Conservation (phyloP, 1,140 invertebrate genomes). For the Nymphalis io region DNA sequence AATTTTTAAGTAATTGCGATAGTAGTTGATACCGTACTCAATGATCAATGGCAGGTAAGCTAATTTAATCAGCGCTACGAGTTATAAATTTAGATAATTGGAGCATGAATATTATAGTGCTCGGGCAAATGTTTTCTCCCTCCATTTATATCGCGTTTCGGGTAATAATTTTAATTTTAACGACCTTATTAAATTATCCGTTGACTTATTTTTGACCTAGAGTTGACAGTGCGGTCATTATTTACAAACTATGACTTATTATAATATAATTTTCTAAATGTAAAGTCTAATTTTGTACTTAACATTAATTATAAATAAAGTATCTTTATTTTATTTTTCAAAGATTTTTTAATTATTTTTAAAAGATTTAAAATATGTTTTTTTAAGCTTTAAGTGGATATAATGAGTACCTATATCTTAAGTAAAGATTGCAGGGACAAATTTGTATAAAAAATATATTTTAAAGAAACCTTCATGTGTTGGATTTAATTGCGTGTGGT, state of each 20-base stretch:
- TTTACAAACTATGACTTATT: not conserved
- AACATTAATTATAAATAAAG: too few relatives aligned
- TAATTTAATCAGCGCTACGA: conserved; percentile 50
- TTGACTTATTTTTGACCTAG: conserved; percentile 25
- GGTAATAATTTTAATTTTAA: conserved; percentile 57
- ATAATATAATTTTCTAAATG: not conserved
- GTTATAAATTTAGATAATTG: conserved; percentile 62
- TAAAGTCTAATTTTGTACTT: too few relatives aligned
- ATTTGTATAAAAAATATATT: too few relatives aligned
- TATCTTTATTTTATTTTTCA: too few relatives aligned
- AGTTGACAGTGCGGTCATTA: not conserved
- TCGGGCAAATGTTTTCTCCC: conserved; percentile 47
- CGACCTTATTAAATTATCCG: conserved; percentile 50
- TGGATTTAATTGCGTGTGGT: too few relatives aligned
- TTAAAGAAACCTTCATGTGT: too few relatives aligned
- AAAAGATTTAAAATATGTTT: too few relatives aligned
- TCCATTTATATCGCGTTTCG: conserved; percentile 51
- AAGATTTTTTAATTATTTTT: too few relatives aligned
- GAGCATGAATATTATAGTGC: conserved; percentile 61
- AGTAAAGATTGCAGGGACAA: too few relatives aligned
- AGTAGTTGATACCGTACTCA: conserved; percentile 1
- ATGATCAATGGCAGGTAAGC: conserved; percentile 26
- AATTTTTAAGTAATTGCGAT: not conserved
- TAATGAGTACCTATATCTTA: too few relatives aligned
- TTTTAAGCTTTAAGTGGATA: too few relatives aligned